phyloP scores from a whole-genome alignment of 2,888 invertebrate genomes.

The Ormyrus labotus region DNA sequence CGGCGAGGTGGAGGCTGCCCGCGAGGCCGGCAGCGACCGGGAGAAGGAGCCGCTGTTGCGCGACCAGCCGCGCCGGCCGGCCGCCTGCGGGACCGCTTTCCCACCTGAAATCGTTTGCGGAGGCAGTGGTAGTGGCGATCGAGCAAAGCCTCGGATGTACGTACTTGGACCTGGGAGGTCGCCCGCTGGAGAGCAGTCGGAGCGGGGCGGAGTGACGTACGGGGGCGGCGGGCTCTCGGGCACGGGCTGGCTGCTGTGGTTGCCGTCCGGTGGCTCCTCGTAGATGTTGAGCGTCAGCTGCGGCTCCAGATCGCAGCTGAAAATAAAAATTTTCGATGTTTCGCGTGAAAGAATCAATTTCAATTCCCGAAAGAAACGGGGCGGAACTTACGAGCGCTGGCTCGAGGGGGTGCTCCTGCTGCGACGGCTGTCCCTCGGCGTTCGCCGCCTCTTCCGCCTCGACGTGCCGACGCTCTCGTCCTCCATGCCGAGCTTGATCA shows the following conservation, averaged over 20 bases:
- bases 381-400: conserved; percentile 64
- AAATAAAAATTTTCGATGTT: not conserved
- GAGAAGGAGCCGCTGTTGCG: conserved; percentile 60
- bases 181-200: conserved; percentile 14
- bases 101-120: not conserved
- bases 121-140: not conserved
- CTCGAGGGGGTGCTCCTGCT: conserved; percentile 64
- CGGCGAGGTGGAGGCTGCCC: conserved; percentile 41
- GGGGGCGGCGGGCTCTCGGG: conserved; percentile 74
- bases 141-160: not conserved
- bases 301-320: conserved; percentile 59
- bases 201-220: conserved; percentile 68
- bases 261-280: conserved; percentile 58
- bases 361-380: no score
- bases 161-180: conserved; percentile 52
- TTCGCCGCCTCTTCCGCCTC: conserved; percentile 63
- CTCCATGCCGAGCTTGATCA: conserved; percentile 79
- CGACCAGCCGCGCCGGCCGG: conserved; percentile 59
- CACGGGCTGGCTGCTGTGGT: conserved; percentile 58
- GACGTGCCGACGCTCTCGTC: conserved; percentile 67
- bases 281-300: conserved; percentile 58
- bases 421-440: conserved; percentile 59
- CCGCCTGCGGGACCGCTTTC: no score
- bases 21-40: conserved; percentile 59
- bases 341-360: no score